Evolutionary conservation across 2,888 invertebrate species (phyloP), one percentile per base, ranked within the genome.

Genomic region (Alsophila aescularia): DNA sequence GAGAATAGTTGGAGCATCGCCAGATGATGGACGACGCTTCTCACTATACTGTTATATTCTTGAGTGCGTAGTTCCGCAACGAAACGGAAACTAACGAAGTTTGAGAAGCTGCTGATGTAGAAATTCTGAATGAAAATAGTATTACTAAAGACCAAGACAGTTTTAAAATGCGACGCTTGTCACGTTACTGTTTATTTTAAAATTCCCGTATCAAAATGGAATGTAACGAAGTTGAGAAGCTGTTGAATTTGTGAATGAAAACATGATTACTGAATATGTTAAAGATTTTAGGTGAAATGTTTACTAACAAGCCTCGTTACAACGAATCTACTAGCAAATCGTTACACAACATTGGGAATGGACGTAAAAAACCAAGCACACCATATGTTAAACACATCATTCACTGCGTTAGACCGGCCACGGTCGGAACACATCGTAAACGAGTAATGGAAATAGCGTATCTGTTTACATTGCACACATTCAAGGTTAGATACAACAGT

Each of bases 1-100:
- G 68, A 56, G 69, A 70, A 62, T 62, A 61, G 65, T 67, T 83
- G 83, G 79, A 72, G 24, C 50, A 24, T 18, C 56, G 82, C 83
- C 83, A 82, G 64, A 42, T 44, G 60, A 64, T 71, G 64, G 70
- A 69, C 65, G 66, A 64, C 62, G 61, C 50, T 64, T 43, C 55
- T 54, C 58, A 39, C 58, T 53, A 43, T 54, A 41, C 43, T 45
- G 50, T 37, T 60, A 45, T 60, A 53, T 60, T 62, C 52, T 51
- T n/a, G 45, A 54, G 35, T 61, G 60, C n/a, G 12, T 27, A 58
- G 54, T 52, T 47, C 41, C 44, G 48, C 1, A 44, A 37, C 35
- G 56, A 45, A 49, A 50, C 34, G 56, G 53, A 64, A 50, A 63
- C 41, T 64, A 42, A 60, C 61, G 70, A 36, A 43, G 41, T 51